phyloP scores from a whole-genome alignment of 2,113 vertebrate genomes.

The Desmodus rotundus region DNA sequence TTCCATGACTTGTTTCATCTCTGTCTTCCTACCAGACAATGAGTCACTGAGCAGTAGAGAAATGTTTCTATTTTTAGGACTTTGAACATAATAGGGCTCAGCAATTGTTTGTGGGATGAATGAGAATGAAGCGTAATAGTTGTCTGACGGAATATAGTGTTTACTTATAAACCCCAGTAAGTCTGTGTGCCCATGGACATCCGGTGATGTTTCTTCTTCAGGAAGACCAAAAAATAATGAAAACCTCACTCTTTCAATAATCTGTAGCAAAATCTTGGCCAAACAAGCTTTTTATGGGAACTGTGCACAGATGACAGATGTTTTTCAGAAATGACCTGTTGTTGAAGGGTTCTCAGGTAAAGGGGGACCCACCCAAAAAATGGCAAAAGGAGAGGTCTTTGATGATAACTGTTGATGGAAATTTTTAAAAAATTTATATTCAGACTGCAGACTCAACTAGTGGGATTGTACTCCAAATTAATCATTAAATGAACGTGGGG shows the following conservation, averaged over 20 bases:
- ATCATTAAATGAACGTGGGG: background rate
- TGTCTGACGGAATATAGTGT: background rate
- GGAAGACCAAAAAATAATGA: background rate
- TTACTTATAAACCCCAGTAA: background rate
- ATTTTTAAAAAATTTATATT: background rate
- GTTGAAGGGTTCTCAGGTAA: background rate
- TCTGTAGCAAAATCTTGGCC: background rate
- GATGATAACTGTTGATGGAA: background rate
- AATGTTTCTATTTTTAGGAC: background rate
- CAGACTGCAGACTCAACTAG: background rate
- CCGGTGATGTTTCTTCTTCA: background rate
- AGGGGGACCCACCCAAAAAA: background rate
- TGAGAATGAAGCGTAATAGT: background rate
- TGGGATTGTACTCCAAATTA: background rate
- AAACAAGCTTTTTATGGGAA: background rate
- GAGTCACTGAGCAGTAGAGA: background rate
- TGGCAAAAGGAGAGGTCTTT: background rate
- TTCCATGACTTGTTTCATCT: background rate
- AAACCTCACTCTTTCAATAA: background rate
- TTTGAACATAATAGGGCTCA: background rate
- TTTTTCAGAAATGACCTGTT: background rate
- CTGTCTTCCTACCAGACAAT: background rate
- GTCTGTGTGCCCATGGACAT: background rate
- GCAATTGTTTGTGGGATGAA: background rate
- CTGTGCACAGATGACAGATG: background rate